Percentiles rank a stretch among this genome's conserved stretches.
These are phyloP conservation scores for Alloscopus bannaensis DNA, from an alignment of 2,888 invertebrate genomes.

Conservation along the genomic window DNA sequence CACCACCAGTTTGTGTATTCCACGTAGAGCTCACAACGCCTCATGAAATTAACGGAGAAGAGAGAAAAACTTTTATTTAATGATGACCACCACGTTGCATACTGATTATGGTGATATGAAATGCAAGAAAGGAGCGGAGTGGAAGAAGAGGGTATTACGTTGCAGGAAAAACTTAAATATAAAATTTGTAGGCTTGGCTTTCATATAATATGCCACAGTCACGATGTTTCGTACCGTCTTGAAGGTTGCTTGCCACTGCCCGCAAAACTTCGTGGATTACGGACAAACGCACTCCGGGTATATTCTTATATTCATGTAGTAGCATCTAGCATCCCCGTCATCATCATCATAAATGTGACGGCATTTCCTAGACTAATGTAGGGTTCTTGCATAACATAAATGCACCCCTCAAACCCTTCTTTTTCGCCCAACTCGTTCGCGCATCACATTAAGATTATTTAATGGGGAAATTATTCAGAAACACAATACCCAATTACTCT, in stretches of 20 bases:
- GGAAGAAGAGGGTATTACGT: conserved; percentile 6
- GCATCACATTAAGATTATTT: conserved; percentile 35
- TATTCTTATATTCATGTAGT: no score
- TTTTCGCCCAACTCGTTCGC: no score
- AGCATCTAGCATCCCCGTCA: no score
- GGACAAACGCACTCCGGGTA: no score
- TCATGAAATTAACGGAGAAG: conserved; percentile 38
- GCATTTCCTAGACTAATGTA: no score
- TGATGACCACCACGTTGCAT: conserved; percentile 46
- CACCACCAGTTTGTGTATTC: neutral
- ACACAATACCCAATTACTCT: conserved; percentile 39
- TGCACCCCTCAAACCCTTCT: conserved; percentile 10
- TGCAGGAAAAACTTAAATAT: conserved; percentile 4
- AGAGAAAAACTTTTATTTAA: conserved; percentile 28
- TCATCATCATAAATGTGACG: no score
- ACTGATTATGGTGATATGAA: conserved; percentile 19
- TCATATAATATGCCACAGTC: neutral
- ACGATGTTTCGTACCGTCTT: no score
- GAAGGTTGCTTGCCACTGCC: no score
- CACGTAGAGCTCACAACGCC: neutral
- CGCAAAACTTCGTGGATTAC: no score
- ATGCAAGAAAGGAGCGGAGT: conserved; percentile 35
- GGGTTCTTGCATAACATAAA: no score
- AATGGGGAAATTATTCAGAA: conserved; percentile 44
- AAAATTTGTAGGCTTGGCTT: conserved; percentile 19